Evolutionary conservation across 2,888 invertebrate species (phyloP).

Genomic region (Tolmerus cingulatus): DNA sequence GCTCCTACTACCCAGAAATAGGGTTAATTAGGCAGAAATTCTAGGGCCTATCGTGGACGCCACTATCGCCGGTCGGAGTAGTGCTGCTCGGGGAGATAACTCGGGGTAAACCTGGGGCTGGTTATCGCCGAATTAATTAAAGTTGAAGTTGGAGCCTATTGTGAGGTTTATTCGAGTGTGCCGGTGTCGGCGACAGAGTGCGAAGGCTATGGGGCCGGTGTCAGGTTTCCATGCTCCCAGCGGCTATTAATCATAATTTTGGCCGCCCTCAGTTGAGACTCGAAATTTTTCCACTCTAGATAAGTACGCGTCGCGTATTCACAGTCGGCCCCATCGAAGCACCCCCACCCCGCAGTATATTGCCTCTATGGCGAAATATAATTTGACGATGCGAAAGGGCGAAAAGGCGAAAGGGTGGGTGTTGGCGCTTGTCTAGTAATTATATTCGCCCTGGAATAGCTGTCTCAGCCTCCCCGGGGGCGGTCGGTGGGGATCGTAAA

Average conservation of each 20-base stretch:
- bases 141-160: not conserved
- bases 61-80: not conserved
- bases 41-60: not conserved
- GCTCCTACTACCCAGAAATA: not conserved
- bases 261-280: not conserved
- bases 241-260: constrained; percentile 15
- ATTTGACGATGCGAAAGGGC: not conserved
- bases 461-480: not conserved
- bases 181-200: not conserved
- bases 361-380: not conserved
- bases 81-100: not conserved
- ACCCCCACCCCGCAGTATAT: not conserved
- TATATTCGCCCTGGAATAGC: not conserved
- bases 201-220: not conserved
- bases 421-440: not conserved
- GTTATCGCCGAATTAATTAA: constrained; percentile 26
- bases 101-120: not conserved
- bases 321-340: not conserved
- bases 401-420: not conserved
- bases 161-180: not conserved
- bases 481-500: not conserved
- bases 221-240: not conserved
- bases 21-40: constrained; percentile 17
- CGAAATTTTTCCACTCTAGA: not conserved
- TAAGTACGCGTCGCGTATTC: not conserved